phyloP scores from a whole-genome alignment of 1,140 invertebrate species.

The Fopius arisanus region DNA sequence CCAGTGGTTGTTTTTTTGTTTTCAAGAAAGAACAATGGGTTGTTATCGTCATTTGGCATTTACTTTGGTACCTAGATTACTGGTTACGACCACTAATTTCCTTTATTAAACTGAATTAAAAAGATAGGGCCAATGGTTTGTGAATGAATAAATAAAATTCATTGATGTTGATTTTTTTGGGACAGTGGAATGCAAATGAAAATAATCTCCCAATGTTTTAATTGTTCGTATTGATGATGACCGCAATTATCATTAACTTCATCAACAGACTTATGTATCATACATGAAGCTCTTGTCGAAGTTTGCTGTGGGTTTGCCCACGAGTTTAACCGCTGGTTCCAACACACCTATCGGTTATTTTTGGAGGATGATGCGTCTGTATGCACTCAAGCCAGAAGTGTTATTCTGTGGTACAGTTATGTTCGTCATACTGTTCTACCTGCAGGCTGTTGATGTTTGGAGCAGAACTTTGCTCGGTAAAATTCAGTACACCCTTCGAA shows the following conservation, averaged over 20 bases:
- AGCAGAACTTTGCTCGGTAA: conserved; percentile 76
- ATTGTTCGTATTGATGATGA: too few relatives aligned
- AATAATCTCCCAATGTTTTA: too few relatives aligned
- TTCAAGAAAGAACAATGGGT: too few relatives aligned
- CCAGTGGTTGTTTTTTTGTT: too few relatives aligned
- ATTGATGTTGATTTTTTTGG: too few relatives aligned
- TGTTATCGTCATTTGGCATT: too few relatives aligned
- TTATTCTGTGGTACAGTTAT: conserved; percentile 72
- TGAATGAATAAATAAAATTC: too few relatives aligned
- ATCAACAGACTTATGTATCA: conserved; percentile 73
- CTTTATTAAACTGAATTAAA: too few relatives aligned
- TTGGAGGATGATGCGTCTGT: conserved; percentile 77
- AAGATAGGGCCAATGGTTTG: too few relatives aligned
- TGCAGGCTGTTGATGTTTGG: conserved; percentile 82
- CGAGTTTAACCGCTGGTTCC: conserved; percentile 66
- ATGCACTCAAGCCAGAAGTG: conserved; percentile 80
- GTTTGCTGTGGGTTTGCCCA: conserved; percentile 75
- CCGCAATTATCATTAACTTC: not conserved
- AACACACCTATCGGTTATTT: conserved; percentile 70
- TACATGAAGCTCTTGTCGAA: conserved; percentile 84
- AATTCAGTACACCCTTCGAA: conserved; percentile 73
- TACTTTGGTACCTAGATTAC: too few relatives aligned
- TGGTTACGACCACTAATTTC: too few relatives aligned
- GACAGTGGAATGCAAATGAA: too few relatives aligned
- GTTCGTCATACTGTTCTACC: conserved; percentile 75